A percentile compares a stretch with the other conserved stretches of the same genome.
Evolutionary conservation across 2,797 vertebrate genomes (phyloP).

Genomic region (Gastrophryne carolinensis): DNA sequence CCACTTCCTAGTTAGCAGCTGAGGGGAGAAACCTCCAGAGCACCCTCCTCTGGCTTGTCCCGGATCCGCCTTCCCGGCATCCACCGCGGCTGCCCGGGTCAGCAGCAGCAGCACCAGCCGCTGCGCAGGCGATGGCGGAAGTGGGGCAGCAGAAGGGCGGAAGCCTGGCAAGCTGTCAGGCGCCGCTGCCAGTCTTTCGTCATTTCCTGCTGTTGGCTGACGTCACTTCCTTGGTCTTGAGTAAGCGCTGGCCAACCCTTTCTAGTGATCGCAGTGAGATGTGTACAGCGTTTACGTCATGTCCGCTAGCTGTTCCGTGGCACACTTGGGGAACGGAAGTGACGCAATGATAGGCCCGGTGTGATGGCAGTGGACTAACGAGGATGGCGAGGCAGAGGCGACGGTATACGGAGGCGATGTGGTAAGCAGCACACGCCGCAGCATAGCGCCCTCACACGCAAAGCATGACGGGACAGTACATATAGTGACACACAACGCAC

Average conservation of each 20-base stretch:
- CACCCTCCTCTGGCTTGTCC: neutral
- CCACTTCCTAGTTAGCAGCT: neutral
- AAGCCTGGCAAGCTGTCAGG: neutral
- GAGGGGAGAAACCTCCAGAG: neutral
- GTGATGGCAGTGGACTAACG: constrained; percentile 6
- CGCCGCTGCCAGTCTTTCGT: neutral
- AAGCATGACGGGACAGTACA: no score
- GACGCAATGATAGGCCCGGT: neutral
- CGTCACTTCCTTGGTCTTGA: neutral
- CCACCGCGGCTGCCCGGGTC: constrained; percentile 9
- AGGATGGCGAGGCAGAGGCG: neutral
- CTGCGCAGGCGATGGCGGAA: constrained; percentile 21
- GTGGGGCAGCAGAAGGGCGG: constrained; percentile 10
- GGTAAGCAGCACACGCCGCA: neutral
- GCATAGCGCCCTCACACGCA: no score
- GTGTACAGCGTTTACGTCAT: neutral
- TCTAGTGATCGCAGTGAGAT: neutral
- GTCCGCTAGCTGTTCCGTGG: neutral
- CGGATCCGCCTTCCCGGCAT: constrained; percentile 31
- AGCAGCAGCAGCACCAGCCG: neutral
- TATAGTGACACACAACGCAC: no score
- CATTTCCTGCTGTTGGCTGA: neutral
- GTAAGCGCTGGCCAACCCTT: neutral
- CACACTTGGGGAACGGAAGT: constrained; percentile 9
- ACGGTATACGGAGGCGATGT: neutral